Evolutionary conservation across 53 echinoderm and acorn worm species (phyloP).

Genomic region (Stichopus horrens): DNA sequence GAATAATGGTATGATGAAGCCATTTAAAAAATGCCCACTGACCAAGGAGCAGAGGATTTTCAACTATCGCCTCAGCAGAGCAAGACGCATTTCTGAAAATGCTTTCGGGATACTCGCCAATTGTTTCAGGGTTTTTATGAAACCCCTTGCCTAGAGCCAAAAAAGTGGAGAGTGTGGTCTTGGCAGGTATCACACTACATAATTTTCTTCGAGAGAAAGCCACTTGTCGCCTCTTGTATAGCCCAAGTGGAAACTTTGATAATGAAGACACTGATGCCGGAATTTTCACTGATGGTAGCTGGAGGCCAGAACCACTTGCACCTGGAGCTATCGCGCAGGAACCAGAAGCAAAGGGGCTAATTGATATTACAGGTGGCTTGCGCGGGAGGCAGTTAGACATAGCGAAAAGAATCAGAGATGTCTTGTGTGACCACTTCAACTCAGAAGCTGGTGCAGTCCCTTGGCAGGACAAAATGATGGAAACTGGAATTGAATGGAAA

Average conservation of each 20-base stretch:
- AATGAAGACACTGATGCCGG: not conserved
- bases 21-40: not conserved
- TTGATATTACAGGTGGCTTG: conserved; percentile 1
- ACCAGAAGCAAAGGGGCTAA: not conserved
- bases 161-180: conserved; percentile 17
- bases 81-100: not conserved
- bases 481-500: too few species aligned
- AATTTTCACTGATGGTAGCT: not conserved
- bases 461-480: too few species aligned
- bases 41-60: conserved; percentile 11
- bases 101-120: conserved; percentile 7
- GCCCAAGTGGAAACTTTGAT: not conserved
- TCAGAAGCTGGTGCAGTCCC: not conserved
- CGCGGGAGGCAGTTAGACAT: not conserved
- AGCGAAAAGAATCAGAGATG: not conserved
- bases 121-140: not conserved
- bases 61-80: conserved; percentile 10
- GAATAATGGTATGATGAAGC: not conserved
- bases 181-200: conserved; percentile 3
- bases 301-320: not conserved
- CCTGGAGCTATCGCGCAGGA: not conserved
- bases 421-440: not conserved
- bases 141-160: not conserved
- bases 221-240: not conserved
- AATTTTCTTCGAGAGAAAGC: conserved; percentile 11